Conservation (phyloP, 2,113 vertebrate genomes). For the Irena cyanogastra region DNA sequence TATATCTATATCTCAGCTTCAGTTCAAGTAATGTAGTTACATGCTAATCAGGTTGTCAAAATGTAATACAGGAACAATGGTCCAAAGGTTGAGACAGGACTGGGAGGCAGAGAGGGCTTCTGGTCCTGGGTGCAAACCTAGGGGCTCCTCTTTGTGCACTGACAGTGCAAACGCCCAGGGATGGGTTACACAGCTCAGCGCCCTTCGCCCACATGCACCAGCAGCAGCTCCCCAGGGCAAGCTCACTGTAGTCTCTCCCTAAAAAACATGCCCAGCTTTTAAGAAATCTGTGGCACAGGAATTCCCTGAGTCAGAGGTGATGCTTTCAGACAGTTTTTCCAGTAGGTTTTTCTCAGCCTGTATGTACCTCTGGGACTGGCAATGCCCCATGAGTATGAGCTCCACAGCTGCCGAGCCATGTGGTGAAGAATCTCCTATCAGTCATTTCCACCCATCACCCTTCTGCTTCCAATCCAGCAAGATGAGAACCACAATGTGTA, state of each 20-base stretch:
- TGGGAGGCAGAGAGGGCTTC: background rate
- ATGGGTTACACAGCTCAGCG: fast-evolving
- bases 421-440: background rate
- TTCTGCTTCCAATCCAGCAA: background rate
- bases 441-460: background rate
- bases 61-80: background rate
- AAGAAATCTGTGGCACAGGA: background rate
- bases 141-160: background rate
- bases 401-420: background rate
- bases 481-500: background rate
- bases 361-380: background rate
- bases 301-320: background rate
- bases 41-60: background rate
- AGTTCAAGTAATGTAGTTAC: background rate
- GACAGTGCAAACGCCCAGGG: background rate
- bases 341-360: background rate
- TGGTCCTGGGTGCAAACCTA: background rate
- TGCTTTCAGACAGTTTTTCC: background rate
- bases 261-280: background rate
- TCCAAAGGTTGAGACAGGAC: background rate
- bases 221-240: background rate
- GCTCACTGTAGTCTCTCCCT: background rate
- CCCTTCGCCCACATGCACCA: background rate
- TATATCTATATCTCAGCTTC: background rate
- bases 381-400: background rate